phyloP scores from a whole-genome alignment of 2,797 vertebrate species.

The Leptodactylus fallax region DNA sequence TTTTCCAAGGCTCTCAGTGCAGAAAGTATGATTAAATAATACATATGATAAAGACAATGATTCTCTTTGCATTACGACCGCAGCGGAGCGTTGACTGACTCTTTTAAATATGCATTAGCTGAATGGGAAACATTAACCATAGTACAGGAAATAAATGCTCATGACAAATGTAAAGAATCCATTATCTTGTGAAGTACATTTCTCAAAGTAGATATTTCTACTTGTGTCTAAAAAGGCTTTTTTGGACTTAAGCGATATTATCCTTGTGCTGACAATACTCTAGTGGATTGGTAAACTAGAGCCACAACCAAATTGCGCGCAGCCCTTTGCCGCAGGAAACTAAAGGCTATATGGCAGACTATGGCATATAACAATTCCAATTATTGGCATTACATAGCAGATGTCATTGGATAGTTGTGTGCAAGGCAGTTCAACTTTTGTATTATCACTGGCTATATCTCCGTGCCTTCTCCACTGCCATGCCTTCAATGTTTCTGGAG shows the following conservation, averaged over 20 bases:
- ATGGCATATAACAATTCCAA: not conserved
- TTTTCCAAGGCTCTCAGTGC: slow-evolving; percentile 19
- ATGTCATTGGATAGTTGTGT: not conserved
- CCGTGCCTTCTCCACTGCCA: too few relatives aligned
- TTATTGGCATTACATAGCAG: not conserved
- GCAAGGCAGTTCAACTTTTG: too few relatives aligned
- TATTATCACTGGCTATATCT: too few relatives aligned
- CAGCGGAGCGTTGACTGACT: slow-evolving; percentile 1
- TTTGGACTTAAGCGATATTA: not conserved
- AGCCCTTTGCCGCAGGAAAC: too few relatives aligned
- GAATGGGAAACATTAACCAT: slow-evolving; percentile 10
- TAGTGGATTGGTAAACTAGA: not conserved
- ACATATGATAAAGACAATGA: slow-evolving; percentile 33
- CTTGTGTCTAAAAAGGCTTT: not conserved
- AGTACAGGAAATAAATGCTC: slow-evolving; percentile 40
- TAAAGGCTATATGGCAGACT: too few relatives aligned
- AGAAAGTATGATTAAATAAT: slow-evolving; percentile 55
- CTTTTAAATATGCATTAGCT: slow-evolving; percentile 49
- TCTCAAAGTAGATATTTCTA: not conserved
- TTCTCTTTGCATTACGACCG: slow-evolving; percentile 50
- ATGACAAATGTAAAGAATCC: slow-evolving; percentile 35
- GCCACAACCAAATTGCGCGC: too few relatives aligned
- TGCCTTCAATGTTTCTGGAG: not conserved
- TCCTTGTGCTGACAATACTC: not conserved
- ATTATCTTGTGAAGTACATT: slow-evolving; percentile 15